Evolutionary conservation across 1,140 invertebrate species (phyloP).

Genomic region (Tetramorium parvispinum): DNA sequence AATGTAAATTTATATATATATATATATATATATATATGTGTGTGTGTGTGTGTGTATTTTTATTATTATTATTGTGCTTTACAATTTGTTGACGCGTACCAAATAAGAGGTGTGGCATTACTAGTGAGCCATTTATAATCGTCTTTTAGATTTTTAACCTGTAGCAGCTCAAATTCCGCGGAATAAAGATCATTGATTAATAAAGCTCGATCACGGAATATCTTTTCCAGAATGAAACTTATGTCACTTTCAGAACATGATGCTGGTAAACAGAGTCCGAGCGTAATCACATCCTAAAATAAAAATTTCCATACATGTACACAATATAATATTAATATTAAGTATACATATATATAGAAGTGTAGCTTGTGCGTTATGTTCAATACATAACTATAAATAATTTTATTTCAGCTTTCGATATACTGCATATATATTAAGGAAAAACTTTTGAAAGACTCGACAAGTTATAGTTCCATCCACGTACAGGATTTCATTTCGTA

Average conservation of each 20-base stretch:
- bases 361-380: neutral
- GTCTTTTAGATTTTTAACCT: conserved; percentile 75
- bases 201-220: conserved; percentile 74
- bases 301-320: neutral
- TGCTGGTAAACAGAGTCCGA: conserved; percentile 82
- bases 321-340: neutral
- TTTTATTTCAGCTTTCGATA: too few species aligned
- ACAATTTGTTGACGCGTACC: conserved; percentile 64
- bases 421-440: too few species aligned
- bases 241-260: conserved; percentile 77
- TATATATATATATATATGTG: too few species aligned
- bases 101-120: conserved; percentile 39
- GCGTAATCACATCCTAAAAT: conserved; percentile 77
- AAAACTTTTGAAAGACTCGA: too few species aligned
- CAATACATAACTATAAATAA: neutral
- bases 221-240: conserved; percentile 67
- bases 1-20: too few species aligned
- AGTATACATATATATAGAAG: neutral
- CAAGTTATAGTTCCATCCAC: too few species aligned
- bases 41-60: too few species aligned
- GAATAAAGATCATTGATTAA: conserved; percentile 74
- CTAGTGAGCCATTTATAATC: conserved; percentile 74
- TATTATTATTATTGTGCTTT: neutral
- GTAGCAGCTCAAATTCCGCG: conserved; percentile 74
- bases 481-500: too few species aligned